Base-by-base conservation (phyloP, 2,113 vertebrate species). In the Hydropotes inermis region DNA sequence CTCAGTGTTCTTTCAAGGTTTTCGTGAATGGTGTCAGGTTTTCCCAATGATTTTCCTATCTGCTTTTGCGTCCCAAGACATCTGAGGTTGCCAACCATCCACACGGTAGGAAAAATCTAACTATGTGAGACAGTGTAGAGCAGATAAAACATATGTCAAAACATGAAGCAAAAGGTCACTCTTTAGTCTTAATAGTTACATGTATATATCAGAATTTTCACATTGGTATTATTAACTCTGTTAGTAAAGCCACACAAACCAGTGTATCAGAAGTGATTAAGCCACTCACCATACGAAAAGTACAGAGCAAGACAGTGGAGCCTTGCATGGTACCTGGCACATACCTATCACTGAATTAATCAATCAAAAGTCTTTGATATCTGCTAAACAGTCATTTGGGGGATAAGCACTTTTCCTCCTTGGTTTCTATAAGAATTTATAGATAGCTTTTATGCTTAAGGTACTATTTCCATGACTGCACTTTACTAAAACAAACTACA, bases 1-100 rank as follows among this genome's bases (percentile, higher is more conserved):
- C 96, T 96, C 83, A 43, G 47, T 98, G 47, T 96, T n/a, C 97
- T 98, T 74, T 98, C 97, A 86, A 91, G 95, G 94, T 98, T 97
- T 97, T 97, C 93, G 85, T 95, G 98, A 97, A 97, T 87, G 67
- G 78, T 97, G 96, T 96, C 74, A 96, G 96, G 64, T 45, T 97
- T 97, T 76, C 87, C 91, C 98, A 98, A 92, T 92, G 95, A 98
- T 98, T 98, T 95, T 78, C 76, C 92, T 64, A 2, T 78, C 60
- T 58, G 30, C 3, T 70, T 92, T 83, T 85, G 93, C 19, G 81
- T 98, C 89, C 98, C 60, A 45, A 1, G 0, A 82, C 30, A 30
- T 54, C 39, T 52, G 21, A 90, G 94, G 58, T 27, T 95, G 89
- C 25, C 76, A 95, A 94, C 60, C 58, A 64, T 36, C 21, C 36